Base-by-base conservation (phyloP, 2,797 vertebrate species). In the Diplodus puntazzo region DNA sequence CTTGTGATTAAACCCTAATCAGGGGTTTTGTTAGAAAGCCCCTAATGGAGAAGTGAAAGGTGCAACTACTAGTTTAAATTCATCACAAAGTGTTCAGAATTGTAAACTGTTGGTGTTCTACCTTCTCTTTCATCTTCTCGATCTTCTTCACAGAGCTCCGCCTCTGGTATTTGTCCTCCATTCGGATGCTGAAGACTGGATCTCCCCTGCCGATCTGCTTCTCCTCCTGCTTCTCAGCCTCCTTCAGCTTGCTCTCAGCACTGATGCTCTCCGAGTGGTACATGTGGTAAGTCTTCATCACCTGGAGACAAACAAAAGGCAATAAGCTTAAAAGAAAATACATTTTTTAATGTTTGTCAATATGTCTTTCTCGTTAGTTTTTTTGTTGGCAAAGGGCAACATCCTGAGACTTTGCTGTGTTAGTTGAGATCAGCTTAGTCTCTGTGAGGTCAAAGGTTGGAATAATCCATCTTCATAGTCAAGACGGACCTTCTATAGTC, bases 281-380 rank as follows among this genome's bases (percentile, higher is more conserved):
- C 98, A 99, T 99, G 88, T 99, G 98, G 92, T 99, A 99, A 8
- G 98, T 99, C 93, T 99, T 99, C 98, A 99, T 99, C 92, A 99
- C 98, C 98, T 99, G 91, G 9, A 68, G 39, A 17, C n/a, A 52
- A 42, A 73, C 27, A 75, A 49, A 39, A 60, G 10, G 1, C 3
- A 25, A 55, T n/a, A 23, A 53, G 60, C 66, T 21, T 18, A 25
- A 57, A 34, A 75, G 11, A 48, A 61, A 66, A 10, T 0, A 16
- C 0, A 11, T 18, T n/a, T 23, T 25, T 16, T 27, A 45, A 20
- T 11, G 1, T 45, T 50, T 59, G 54, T 42, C 30, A 34, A 21
- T 0, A 23, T n/a, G 59, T 45, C 27, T 14, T 69, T 48, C 4
- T 27, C 5, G 21, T 3, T 57, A 39, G 23, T 53, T 39, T 39